Evolutionary conservation across 1,140 invertebrate species (phyloP), one percentile per base, ranked within the genome.

Genomic region (Lerema accius): DNA sequence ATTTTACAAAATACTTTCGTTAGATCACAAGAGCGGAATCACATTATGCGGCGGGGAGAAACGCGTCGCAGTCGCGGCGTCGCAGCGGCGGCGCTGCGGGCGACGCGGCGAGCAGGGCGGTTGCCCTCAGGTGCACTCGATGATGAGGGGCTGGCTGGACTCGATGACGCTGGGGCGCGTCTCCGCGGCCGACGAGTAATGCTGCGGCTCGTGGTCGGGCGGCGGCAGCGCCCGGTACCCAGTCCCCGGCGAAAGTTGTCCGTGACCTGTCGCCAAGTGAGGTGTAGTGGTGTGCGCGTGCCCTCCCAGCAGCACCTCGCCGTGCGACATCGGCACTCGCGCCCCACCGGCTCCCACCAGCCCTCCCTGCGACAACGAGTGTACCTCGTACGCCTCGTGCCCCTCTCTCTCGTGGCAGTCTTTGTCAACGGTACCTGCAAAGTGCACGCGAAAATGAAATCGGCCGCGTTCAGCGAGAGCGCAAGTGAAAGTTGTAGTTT

Each of bases 111-210:
- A 10, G 46, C 14, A 28, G 17, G 37, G 40, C n/a, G 46, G 19
- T 35, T 49, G 32, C 28, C 39, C 78, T 94, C 96, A 97, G 89
- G 95, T 96, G 91, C 96, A 97, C 91, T 96, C 95, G 73, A 97
- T 96, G 71, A 96, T 96, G 90, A 96, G 95, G 19, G 95, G 95
- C 82, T 96, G 95, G 69, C 93, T 96, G 37, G 95, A 96, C 89
- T 96, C 95, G 84, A 97, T 97, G 49, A 96, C 95, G 73, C 94
- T 95, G 26, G 95, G 95, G 32, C 95, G 91, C 23, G 94, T 93
- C 76, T 95, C 95, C 65, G 93, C 93, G 28, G 80, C 84, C 13
- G 68, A 62, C 28, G 82, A 61, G 62, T 90, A 89, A 51, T 84
- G 82, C 58, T 71, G 88, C 76, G 67, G 78, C 59, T 71, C 82